These are phyloP conservation scores for Rhinoderma darwinii DNA, from an alignment of 2,113 vertebrate genomes.

Conservation along the genomic window DNA sequence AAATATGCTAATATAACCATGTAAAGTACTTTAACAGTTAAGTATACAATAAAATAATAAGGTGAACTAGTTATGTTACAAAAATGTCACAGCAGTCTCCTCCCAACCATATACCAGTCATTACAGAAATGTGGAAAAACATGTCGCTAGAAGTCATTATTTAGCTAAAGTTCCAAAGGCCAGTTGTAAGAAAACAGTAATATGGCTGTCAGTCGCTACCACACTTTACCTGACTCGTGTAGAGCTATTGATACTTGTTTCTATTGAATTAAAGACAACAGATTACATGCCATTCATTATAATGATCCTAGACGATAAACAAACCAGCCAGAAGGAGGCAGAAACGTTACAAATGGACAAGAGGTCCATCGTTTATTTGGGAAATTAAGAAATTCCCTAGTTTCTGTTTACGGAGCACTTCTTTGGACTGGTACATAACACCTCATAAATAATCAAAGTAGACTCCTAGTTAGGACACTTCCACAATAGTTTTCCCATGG, in stretches of 20 bases:
- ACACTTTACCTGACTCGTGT: not conserved
- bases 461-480: not conserved
- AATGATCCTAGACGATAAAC: conserved; percentile 4
- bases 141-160: not conserved
- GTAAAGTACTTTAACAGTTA: too few relatives aligned
- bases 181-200: not conserved
- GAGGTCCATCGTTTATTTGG: conserved; percentile 11
- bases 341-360: not conserved
- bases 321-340: conserved; percentile 7
- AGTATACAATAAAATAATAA: too few relatives aligned
- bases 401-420: conserved; percentile 38
- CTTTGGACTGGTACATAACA: not conserved
- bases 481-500: conserved; percentile 10
- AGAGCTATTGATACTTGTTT: conserved; percentile 23
- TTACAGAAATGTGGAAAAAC: not conserved
- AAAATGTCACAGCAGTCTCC: not conserved
- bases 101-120: not conserved
- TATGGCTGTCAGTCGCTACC: not conserved
- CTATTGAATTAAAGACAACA: not conserved
- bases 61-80: not conserved
- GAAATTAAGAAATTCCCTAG: conserved; percentile 10
- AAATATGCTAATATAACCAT: too few relatives aligned
- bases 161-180: not conserved
- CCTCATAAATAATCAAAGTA: conserved; percentile 40
- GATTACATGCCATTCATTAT: conserved; percentile 31